Conservation (phyloP, 2,797 vertebrate species). For the Erpetoichthys calabaricus region DNA sequence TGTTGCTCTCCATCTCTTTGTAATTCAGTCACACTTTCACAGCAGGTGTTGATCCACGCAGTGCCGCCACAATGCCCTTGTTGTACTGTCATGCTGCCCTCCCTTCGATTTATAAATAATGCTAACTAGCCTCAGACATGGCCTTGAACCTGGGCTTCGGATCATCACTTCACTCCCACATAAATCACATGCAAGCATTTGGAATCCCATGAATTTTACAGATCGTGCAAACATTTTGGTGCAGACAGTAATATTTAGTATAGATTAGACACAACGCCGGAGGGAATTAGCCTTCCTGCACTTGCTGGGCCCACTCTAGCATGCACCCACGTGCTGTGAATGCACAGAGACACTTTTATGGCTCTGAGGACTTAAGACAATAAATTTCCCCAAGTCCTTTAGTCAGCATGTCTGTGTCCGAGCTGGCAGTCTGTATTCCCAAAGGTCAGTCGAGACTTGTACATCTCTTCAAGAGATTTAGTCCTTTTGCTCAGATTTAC, state of each 20-base stretch:
- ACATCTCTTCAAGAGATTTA: slow-evolving; percentile 17
- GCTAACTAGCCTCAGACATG: not conserved
- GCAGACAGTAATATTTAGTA: slow-evolving; percentile 11
- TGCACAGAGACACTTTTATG: slow-evolving; percentile 6
- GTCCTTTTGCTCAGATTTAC: slow-evolving; percentile 14
- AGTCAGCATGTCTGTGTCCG: not conserved
- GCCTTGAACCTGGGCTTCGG: not conserved
- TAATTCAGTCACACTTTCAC: no score
- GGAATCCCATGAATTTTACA: slow-evolving; percentile 13
- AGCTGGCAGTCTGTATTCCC: not conserved
- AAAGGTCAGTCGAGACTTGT: slow-evolving; percentile 12
- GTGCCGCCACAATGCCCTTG: no score
- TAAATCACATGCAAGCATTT: slow-evolving; percentile 10
- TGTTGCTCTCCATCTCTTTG: no score
- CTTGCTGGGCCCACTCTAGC: slow-evolving; percentile 5
- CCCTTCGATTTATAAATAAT: not conserved
- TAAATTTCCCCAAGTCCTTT: slow-evolving; percentile 14
- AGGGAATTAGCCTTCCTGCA: slow-evolving; percentile 3
- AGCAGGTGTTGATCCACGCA: no score
- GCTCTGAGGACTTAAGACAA: not conserved
- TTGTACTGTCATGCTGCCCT: no score
- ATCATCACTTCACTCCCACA: not conserved
- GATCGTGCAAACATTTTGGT: slow-evolving; percentile 1
- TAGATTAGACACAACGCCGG: slow-evolving; percentile 1
- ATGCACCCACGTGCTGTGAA: slow-evolving; percentile 6